Conservation (phyloP, 2,888 invertebrate genomes). For the Troides oblongomaculatus region DNA sequence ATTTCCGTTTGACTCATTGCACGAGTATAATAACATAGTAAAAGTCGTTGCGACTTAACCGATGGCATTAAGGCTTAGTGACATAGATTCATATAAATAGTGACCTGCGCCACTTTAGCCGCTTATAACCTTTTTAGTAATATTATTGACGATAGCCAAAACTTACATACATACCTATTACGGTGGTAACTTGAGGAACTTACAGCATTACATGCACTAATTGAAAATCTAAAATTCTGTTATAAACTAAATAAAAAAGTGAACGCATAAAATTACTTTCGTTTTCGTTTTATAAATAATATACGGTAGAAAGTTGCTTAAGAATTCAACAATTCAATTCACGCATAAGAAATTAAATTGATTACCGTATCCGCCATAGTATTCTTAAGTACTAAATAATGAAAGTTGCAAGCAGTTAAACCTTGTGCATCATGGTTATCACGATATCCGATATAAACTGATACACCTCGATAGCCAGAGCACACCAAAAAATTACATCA, state of each 20-base stretch:
- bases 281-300: neutral
- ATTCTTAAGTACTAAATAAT: neutral
- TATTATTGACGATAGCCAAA: neutral
- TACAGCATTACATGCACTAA: too few relatives aligned
- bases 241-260: too few relatives aligned
- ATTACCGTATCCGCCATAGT: constrained; percentile 10
- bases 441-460: neutral
- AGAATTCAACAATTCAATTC: constrained; percentile 6
- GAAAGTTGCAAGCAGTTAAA: constrained; percentile 5
- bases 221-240: too few relatives aligned
- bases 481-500: neutral
- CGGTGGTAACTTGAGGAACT: too few relatives aligned
- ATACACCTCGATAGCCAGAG: neutral
- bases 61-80: neutral
- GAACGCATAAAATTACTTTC: neutral
- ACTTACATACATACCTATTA: too few relatives aligned
- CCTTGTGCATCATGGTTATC: neutral
- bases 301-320: constrained; percentile 16
- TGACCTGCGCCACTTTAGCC: neutral
- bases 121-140: neutral
- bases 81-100: neutral
- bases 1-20: constrained; percentile 19
- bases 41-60: neutral
- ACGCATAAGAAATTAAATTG: constrained; percentile 21
- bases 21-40: constrained; percentile 2